phyloP scores from a whole-genome alignment of 30 jellyfish, hydroid and myxozoan genomes.

The Hydractinia symbiolongicarpus region DNA sequence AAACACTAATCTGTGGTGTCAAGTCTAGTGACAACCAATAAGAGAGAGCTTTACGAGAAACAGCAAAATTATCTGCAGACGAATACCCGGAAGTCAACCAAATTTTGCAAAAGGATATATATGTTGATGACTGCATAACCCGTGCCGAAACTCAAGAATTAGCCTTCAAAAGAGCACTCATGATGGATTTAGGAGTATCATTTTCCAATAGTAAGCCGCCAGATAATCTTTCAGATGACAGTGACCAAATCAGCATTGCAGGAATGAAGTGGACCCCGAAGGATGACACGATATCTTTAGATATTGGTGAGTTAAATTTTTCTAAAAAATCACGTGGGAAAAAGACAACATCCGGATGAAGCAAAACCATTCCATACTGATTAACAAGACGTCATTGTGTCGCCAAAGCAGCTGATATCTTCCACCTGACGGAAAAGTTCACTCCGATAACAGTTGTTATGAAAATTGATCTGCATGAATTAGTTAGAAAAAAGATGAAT shows the following conservation, averaged over 20 bases:
- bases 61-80: not conserved
- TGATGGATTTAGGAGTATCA: constrained; percentile 8
- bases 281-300: no score
- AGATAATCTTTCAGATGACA: not conserved
- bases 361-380: not conserved
- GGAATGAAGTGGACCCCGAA: no score
- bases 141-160: not conserved
- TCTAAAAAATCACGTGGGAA: not conserved
- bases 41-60: not conserved
- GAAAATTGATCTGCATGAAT: not conserved
- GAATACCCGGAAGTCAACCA: not conserved
- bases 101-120: constrained; percentile 7
- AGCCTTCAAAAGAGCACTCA: constrained; percentile 10
- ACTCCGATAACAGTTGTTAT: not conserved
- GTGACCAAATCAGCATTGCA: no score
- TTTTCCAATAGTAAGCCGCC: not conserved
- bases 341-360: not conserved
- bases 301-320: no score
- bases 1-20: not conserved
- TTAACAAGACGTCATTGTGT: constrained; percentile 8
- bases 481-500: not conserved
- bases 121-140: constrained; percentile 24
- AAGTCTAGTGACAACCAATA: no score
- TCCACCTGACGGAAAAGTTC: not conserved
- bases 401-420: not conserved